Conservation (phyloP, 2,113 vertebrate species). For the Urocynchramus pylzowi region DNA sequence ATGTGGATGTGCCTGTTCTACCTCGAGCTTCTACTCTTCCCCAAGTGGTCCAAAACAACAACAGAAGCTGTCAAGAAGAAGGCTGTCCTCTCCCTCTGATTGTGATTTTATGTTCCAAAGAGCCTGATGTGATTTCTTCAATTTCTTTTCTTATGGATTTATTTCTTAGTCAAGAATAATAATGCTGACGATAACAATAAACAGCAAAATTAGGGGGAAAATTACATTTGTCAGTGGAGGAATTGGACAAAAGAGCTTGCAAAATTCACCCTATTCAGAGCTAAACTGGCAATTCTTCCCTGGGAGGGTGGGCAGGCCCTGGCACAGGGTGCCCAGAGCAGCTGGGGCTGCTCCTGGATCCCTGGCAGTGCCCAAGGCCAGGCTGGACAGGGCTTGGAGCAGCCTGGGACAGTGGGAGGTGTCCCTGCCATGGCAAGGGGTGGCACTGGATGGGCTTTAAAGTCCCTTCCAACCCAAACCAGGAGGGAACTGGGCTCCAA, state of each 20-base stretch:
- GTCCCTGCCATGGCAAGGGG: neutral
- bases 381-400: neutral
- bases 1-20: neutral
- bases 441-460: neutral
- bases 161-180: neutral
- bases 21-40: neutral
- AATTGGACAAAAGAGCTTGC: neutral
- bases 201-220: neutral
- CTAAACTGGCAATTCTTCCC: neutral
- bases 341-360: neutral
- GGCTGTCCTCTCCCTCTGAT: neutral
- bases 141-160: neutral
- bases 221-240: neutral
- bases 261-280: neutral
- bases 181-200: neutral
- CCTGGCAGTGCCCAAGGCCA: neutral
- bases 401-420: fast-evolving
- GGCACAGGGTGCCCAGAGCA: neutral
- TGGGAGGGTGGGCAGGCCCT: fast-evolving
- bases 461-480: neutral
- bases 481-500: neutral
- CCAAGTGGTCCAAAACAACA: neutral
- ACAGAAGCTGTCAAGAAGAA: neutral
- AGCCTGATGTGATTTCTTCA: neutral
- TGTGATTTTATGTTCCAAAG: neutral